Base-by-base conservation (phyloP, 2,797 vertebrate species). In the Anabacerthia variegaticeps region DNA sequence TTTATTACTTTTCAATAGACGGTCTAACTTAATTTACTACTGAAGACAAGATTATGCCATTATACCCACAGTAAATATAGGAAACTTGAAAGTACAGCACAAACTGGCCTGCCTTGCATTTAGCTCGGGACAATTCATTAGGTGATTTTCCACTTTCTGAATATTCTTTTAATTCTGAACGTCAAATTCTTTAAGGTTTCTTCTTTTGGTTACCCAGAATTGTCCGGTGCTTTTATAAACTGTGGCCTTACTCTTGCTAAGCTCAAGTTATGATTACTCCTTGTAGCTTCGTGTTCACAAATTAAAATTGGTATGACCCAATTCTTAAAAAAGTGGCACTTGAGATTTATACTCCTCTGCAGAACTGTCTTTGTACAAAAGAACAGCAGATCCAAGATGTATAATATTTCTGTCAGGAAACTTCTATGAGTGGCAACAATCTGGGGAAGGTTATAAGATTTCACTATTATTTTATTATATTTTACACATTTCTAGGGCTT, bases 221-320 rank as follows among this genome's bases (percentile, higher is more conserved):
- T 69, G 5, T 34, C 43, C 63, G 19, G 14, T 62, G n/a, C 10
- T 66, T 89, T 88, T 69, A 21, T 66, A 86, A 89, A 54, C 19
- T 1, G 0, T 48, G 17, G 27, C 27, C 39, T 10, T 72, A 32
- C 7, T 54, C 56, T 92, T 5, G 0, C 23, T 74, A 51, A 85
- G 7, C 27, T 61, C 11, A 69, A 75, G 43, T 80, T 85, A 75
- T 34, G 26, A 44, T 66, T 62, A 66, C 5, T 77, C 17, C 44
- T 89, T 87, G 41, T 51, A 80, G 23, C 19, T 91, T 93, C 37
- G 4, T 39, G 46, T 73, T 94, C 82, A 91, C 26, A 94, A 94
- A 91, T 75, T 89, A 88, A 88, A 95, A 85, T 69, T 51, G 36
- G 19, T 85, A 75, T 92, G 89, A 93, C 94, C 84, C 49, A 93